Evolutionary conservation across 2,113 vertebrate species (phyloP).

Genomic region (Scophthalmus maximus): DNA sequence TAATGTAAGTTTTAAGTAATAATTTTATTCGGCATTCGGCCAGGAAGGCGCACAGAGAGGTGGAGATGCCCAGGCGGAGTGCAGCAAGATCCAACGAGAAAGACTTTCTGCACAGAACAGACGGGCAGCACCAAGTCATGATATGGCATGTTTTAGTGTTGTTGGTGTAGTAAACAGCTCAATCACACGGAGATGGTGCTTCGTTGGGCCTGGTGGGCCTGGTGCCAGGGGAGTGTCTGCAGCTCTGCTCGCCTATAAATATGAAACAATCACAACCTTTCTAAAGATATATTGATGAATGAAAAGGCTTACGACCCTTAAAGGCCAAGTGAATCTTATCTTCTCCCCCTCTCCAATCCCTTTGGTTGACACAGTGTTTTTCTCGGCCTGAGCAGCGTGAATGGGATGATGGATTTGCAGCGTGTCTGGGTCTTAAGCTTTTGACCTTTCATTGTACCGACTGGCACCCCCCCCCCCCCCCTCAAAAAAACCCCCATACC

Average conservation of each 20-base stretch:
- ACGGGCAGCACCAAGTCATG: background rate
- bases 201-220: background rate
- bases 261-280: no score
- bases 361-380: conserved; percentile 11
- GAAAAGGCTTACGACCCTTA: background rate
- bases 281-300: no score
- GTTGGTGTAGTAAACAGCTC: background rate
- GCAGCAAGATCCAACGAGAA: background rate
- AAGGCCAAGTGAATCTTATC: conserved; percentile 7
- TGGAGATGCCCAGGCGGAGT: no score
- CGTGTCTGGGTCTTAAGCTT: conserved; percentile 24
- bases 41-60: background rate
- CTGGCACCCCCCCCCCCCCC: no score
- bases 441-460: conserved; percentile 40
- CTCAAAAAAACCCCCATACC: conserved; percentile 25
- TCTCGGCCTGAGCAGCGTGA: conserved; percentile 13
- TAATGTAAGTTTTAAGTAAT: no score
- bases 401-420: conserved; percentile 24
- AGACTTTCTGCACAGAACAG: no score
- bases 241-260: background rate
- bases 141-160: background rate
- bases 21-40: no score
- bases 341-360: background rate
- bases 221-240: background rate
- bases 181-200: background rate